Evolutionary conservation across 2,113 vertebrate species (phyloP).

Genomic region (Candoia aspera): DNA sequence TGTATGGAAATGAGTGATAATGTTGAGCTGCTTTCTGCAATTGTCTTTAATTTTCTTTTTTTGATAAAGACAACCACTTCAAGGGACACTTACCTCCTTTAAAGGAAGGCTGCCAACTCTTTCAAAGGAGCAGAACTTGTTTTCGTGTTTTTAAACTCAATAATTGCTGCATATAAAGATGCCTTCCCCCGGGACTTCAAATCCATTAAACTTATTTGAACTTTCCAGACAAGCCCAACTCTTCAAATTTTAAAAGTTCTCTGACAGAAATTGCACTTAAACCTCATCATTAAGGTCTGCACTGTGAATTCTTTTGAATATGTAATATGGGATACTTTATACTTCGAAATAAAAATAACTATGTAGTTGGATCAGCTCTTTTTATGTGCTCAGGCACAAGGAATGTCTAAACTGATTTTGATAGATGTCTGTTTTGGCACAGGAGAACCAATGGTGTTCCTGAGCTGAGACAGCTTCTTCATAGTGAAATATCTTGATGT

Average conservation of each 20-base stretch:
- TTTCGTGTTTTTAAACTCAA: slow-evolving; percentile 66
- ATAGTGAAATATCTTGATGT: background rate
- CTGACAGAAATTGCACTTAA: slow-evolving; percentile 58
- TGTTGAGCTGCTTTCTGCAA: slow-evolving; percentile 56
- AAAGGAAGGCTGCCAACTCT: slow-evolving; percentile 55
- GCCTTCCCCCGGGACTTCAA: slow-evolving; percentile 61
- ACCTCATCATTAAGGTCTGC: slow-evolving; percentile 45
- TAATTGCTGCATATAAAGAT: slow-evolving; percentile 69
- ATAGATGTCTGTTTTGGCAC: background rate
- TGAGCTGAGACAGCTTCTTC: background rate
- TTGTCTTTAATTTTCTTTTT: slow-evolving; percentile 56
- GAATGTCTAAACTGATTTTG: slow-evolving; percentile 60
- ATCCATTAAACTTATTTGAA: slow-evolving; percentile 70
- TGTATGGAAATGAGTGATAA: slow-evolving; percentile 41
- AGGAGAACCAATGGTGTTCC: background rate
- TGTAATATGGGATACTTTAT: slow-evolving; percentile 56
- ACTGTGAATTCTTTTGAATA: slow-evolving; percentile 56
- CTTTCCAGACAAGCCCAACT: slow-evolving; percentile 51
- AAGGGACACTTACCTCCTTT: slow-evolving; percentile 59
- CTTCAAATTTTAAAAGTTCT: slow-evolving; percentile 62
- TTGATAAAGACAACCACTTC: slow-evolving; percentile 51
- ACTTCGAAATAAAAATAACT: slow-evolving; percentile 52
- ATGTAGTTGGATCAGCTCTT: slow-evolving; percentile 55
- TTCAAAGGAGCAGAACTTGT: slow-evolving; percentile 68
- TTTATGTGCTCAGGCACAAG: slow-evolving; percentile 52